phyloP scores from a whole-genome alignment of 2,888 invertebrate genomes.

The Papilio gigon region DNA sequence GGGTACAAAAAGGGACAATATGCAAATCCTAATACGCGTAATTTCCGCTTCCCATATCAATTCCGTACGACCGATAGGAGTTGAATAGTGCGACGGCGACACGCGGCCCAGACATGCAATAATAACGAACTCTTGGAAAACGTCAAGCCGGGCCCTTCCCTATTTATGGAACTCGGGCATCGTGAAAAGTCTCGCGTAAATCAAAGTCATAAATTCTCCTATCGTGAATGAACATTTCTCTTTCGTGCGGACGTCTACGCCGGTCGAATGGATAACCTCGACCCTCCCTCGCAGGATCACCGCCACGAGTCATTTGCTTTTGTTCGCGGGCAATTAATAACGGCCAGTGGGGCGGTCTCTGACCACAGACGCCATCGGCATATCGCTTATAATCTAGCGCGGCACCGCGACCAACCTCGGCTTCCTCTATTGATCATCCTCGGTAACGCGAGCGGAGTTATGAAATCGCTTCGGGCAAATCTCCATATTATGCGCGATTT shows the following conservation, averaged over 20 bases:
- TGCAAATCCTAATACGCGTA: constrained; percentile 62
- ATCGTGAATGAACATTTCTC: constrained; percentile 82
- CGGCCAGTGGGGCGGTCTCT: constrained; percentile 76
- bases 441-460: constrained; percentile 60
- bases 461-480: constrained; percentile 52
- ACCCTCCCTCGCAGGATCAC: constrained; percentile 79
- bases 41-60: constrained; percentile 67
- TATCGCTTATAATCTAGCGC: constrained; percentile 78
- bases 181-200: constrained; percentile 78
- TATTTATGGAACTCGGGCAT: constrained; percentile 67
- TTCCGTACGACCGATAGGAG: constrained; percentile 61
- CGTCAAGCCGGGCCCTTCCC: constrained; percentile 73
- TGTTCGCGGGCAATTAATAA: constrained; percentile 82
- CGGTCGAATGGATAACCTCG: constrained; percentile 80
- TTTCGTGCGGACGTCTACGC: constrained; percentile 76
- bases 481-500: constrained; percentile 35
- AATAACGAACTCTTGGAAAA: constrained; percentile 69
- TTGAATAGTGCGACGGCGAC: constrained; percentile 69
- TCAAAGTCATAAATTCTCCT: constrained; percentile 81
- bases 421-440: constrained; percentile 72
- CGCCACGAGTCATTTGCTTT: constrained; percentile 82
- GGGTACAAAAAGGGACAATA: constrained; percentile 59
- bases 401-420: constrained; percentile 59
- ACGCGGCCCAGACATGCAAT: constrained; percentile 66
- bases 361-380: constrained; percentile 74